These are phyloP conservation scores for Philonicus albiceps DNA, from an alignment of 2,888 invertebrate genomes.

Conservation along the genomic window DNA sequence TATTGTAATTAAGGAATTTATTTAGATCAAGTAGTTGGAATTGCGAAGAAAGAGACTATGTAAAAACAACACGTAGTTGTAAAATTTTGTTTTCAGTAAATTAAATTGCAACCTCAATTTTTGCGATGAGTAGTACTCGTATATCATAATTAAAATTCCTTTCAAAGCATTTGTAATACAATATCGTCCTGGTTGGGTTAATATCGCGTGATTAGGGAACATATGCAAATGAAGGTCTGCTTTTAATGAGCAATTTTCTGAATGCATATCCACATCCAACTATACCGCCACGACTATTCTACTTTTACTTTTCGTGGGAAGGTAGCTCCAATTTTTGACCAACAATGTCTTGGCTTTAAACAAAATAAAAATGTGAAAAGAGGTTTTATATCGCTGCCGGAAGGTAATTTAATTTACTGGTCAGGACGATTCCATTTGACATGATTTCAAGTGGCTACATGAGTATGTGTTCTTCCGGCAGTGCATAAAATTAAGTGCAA, in stretches of 20 bases:
- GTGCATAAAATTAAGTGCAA: constrained; percentile 8
- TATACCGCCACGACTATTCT: background rate
- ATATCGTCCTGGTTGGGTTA: background rate
- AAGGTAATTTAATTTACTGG: constrained; percentile 14
- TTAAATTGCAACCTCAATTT: background rate
- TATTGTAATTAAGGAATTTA: background rate
- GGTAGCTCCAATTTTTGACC: background rate
- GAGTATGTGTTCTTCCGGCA: background rate
- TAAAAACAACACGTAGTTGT: background rate
- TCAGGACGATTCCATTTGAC: background rate
- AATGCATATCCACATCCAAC: background rate
- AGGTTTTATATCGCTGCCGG: background rate
- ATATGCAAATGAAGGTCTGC: constrained; percentile 5
- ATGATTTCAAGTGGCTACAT: background rate
- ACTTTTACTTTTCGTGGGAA: background rate
- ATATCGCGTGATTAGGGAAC: background rate
- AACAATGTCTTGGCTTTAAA: background rate
- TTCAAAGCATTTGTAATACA: background rate
- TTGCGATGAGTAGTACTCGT: background rate
- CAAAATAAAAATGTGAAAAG: background rate
- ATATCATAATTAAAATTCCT: constrained; percentile 2
- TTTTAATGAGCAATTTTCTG: constrained; percentile 20
- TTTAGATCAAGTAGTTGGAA: background rate
- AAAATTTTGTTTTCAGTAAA: background rate
- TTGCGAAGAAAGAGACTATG: background rate